These are phyloP conservation scores for Nebria brevicollis DNA, from an alignment of 2,888 invertebrate species.

Conservation along the genomic window DNA sequence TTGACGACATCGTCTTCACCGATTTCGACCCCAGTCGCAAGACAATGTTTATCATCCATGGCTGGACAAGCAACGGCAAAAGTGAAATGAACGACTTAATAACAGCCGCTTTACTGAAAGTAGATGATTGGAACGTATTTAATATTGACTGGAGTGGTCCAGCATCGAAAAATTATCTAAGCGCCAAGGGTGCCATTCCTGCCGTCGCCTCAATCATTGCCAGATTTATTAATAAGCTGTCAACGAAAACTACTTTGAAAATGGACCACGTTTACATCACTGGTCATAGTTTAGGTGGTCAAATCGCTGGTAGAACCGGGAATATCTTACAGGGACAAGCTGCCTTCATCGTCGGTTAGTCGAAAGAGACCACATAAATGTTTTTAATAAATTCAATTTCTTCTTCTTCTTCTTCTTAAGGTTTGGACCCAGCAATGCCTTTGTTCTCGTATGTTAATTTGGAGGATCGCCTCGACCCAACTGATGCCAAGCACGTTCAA, in stretches of 20 bases:
- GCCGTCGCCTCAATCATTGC: slow-evolving; percentile 18
- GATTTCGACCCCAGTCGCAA: slow-evolving; percentile 51
- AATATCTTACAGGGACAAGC: slow-evolving; percentile 14
- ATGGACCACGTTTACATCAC: slow-evolving; percentile 26
- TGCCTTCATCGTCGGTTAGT: slow-evolving; percentile 31
- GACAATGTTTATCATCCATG: slow-evolving; percentile 57
- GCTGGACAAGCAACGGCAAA: slow-evolving; percentile 55
- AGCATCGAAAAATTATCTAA: slow-evolving; percentile 52
- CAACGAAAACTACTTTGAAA: slow-evolving; percentile 1
- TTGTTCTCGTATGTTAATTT: slow-evolving; percentile 45
- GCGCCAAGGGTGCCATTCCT: slow-evolving; percentile 48
- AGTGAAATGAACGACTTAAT: slow-evolving; percentile 53
- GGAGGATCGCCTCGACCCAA: slow-evolving; percentile 55
- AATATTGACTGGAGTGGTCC: slow-evolving; percentile 56
- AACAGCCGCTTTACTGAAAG: slow-evolving; percentile 51
- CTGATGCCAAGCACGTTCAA: slow-evolving; percentile 58
- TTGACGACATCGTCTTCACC: slow-evolving; percentile 13
- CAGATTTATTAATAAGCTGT: slow-evolving; percentile 17
- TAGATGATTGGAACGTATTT: slow-evolving; percentile 56
- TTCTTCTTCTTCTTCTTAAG: neutral
- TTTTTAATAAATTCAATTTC: no score
- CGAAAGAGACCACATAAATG: neutral
- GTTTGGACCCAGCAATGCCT: slow-evolving; percentile 37
- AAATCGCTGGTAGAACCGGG: slow-evolving; percentile 30
- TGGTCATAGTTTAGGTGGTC: slow-evolving; percentile 36